Conservation (phyloP, 2,797 vertebrate species). For the Anisognathus igniventris region DNA sequence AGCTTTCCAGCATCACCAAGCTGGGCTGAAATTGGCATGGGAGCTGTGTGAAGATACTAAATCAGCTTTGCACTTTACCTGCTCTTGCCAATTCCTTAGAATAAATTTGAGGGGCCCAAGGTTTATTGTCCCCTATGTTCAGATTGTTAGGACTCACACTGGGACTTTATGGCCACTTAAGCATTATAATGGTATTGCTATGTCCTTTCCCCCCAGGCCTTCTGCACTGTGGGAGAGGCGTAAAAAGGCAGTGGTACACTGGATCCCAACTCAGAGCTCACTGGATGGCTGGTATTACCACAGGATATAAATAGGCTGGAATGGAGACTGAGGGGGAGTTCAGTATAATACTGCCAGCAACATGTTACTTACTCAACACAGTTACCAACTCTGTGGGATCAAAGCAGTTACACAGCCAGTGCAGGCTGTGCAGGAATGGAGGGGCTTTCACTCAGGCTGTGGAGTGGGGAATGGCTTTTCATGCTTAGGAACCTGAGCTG, state of each 20-base stretch:
- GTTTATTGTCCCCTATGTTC: constrained; percentile 42
- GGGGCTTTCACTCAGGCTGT: not conserved
- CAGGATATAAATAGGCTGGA: not conserved
- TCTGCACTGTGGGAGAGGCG: constrained; percentile 15
- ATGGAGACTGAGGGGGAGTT: not conserved
- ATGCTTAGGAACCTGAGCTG: not conserved
- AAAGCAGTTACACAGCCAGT: not conserved
- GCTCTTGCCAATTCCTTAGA: not conserved
- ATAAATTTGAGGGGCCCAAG: constrained; percentile 21
- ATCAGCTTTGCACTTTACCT: not conserved
- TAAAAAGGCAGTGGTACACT: not conserved
- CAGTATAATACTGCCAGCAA: not conserved
- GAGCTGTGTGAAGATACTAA: not conserved
- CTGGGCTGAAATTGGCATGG: not conserved
- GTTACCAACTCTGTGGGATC: not conserved
- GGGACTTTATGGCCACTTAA: constrained; percentile 56
- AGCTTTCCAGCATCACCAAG: not conserved
- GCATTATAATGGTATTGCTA: constrained; percentile 25
- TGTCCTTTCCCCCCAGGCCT: constrained; percentile 8
- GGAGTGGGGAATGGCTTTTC: not conserved
- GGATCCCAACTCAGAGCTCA: not conserved
- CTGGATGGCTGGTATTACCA: not conserved
- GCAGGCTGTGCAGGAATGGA: not conserved
- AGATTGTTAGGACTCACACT: constrained; percentile 40
- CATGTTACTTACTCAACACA: not conserved